A percentile compares a stretch with the other conserved stretches of the same genome.
Evolutionary conservation across 2,113 vertebrate species (phyloP).

Genomic region (Ptilonorhynchus violaceus): DNA sequence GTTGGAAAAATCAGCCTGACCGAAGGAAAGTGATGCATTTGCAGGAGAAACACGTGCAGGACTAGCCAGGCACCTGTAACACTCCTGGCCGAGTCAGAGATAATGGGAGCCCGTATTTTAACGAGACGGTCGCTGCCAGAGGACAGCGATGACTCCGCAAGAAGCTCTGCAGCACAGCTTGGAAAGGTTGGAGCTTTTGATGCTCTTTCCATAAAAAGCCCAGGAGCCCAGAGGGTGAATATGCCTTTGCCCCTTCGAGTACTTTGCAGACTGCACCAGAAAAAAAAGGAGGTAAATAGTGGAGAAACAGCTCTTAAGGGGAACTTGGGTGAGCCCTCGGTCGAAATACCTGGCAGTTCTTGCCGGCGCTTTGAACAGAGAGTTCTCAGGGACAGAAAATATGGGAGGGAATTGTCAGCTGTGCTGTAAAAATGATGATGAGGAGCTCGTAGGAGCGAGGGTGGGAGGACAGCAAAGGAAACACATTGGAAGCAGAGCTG

Average conservation of each 20-base stretch:
- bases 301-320: neutral
- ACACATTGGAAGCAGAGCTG: conserved; percentile 36
- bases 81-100: neutral
- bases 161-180: conserved; percentile 34
- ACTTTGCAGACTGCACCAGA: neutral
- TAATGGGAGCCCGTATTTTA: conserved; percentile 24
- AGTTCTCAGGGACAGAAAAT: conserved; percentile 41
- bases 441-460: conserved; percentile 47
- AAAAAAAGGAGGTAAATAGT: neutral
- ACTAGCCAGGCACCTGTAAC: conserved; percentile 25
- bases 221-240: neutral
- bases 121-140: neutral
- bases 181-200: conserved; percentile 27
- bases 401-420: conserved; percentile 55
- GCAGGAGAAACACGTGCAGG: conserved; percentile 31
- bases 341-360: neutral
- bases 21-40: conserved; percentile 39
- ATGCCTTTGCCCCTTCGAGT: neutral
- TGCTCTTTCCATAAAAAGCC: conserved; percentile 3
- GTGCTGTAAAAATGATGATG: conserved; percentile 49
- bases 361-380: neutral
- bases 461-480: conserved; percentile 65
- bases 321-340: neutral
- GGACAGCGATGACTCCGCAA: conserved; percentile 18
- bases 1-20: conserved; percentile 18